These are phyloP conservation scores for Erpornis zantholeuca DNA, from an alignment of 2,113 vertebrate genomes.

Conservation along the genomic window DNA sequence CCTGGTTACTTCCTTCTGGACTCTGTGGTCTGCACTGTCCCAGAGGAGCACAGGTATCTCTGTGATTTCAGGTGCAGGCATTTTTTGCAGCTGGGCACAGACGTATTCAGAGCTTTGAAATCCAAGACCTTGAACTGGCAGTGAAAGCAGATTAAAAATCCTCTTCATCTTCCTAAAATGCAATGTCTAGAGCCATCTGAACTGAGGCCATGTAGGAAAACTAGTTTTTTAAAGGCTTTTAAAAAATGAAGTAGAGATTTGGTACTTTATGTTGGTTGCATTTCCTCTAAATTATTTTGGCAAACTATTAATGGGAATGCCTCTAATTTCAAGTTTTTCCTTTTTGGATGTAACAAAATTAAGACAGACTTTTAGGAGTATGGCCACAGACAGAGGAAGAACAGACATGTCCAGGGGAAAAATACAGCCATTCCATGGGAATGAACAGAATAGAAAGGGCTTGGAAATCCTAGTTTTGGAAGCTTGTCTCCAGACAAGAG, in stretches of 20 bases:
- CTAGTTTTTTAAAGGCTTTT: not conserved
- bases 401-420: not conserved
- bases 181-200: not conserved
- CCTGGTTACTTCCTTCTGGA: not conserved
- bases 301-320: not conserved
- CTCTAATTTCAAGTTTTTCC: not conserved
- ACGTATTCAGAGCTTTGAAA: not conserved
- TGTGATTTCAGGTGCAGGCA: not conserved
- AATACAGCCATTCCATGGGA: not conserved
- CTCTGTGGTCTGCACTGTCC: not conserved
- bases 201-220: not conserved
- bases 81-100: not conserved
- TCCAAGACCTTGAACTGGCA: not conserved
- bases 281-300: not conserved
- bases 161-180: not conserved
- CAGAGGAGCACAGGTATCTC: not conserved
- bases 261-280: not conserved
- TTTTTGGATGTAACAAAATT: not conserved
- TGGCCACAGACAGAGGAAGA: not conserved
- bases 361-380: not conserved
- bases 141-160: not conserved
- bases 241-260: not conserved
- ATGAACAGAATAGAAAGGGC: not conserved
- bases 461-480: not conserved
- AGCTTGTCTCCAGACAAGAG: not conserved